Percentiles rank a stretch among this genome's conserved stretches.
Evolutionary conservation across 1,140 invertebrate genomes (phyloP).

Genomic region (Sarcophaga peregrina): DNA sequence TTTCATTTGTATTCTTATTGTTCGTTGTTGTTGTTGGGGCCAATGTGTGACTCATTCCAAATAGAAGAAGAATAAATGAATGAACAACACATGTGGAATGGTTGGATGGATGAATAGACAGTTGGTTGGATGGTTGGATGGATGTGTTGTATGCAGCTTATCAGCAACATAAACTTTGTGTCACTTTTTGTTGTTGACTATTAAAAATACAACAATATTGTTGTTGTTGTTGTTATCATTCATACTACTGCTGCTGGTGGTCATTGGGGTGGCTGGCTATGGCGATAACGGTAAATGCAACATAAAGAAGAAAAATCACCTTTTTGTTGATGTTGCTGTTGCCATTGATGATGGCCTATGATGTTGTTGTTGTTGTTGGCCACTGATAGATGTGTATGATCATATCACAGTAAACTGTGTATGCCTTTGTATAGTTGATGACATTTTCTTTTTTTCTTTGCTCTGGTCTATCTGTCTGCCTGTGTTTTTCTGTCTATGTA

Average conservation of each 20-base stretch:
- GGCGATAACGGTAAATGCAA: background rate
- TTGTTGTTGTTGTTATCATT: background rate
- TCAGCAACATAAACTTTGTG: conserved; percentile 6
- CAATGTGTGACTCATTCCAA: background rate
- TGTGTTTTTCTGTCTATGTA: background rate
- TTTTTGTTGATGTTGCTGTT: background rate
- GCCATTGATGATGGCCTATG: background rate
- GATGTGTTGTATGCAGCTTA: background rate
- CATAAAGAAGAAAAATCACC: background rate
- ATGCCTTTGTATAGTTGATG: background rate
- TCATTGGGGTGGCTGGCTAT: background rate
- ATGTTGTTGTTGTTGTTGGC: background rate
- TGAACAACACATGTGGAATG: background rate
- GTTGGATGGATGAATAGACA: background rate
- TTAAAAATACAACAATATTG: background rate
- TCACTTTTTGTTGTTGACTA: background rate
- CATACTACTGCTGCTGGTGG: background rate
- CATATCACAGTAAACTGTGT: background rate
- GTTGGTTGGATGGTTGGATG: background rate
- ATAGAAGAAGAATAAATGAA: background rate
- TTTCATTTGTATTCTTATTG: no score
- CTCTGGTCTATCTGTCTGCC: background rate
- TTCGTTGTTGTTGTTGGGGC: background rate
- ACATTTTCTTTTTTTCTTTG: conserved; percentile 10
- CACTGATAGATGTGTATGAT: conserved; percentile 2